These are phyloP conservation scores for Acomys russatus DNA, from an alignment of 2,797 vertebrate genomes.

Conservation along the genomic window DNA sequence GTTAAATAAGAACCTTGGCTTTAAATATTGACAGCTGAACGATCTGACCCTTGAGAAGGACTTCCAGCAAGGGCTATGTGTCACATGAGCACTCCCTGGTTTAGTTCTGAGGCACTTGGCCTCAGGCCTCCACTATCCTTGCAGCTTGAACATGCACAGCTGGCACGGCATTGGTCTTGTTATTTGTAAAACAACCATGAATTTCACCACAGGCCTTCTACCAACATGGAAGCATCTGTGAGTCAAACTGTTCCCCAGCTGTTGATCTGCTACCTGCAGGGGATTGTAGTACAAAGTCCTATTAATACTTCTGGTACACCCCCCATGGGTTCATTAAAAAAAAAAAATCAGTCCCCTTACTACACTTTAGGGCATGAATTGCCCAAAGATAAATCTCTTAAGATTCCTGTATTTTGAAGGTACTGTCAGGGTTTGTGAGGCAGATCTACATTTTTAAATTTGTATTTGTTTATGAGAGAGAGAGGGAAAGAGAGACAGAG, in stretches of 20 bases:
- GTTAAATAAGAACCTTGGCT: conserved; percentile 63
- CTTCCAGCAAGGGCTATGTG: conserved; percentile 52
- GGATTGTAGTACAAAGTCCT: conserved; percentile 74
- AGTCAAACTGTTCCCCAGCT: conserved; percentile 87
- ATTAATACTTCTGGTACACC: conserved; percentile 81
- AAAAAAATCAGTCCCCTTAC: conserved; percentile 64
- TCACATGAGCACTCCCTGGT: conserved; percentile 53
- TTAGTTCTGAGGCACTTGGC: conserved; percentile 81
- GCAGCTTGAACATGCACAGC: conserved; percentile 84
- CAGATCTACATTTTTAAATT: not conserved
- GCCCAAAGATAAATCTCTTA: not conserved
- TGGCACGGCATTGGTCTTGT: conserved; percentile 85
- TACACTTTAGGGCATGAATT: conserved; percentile 73
- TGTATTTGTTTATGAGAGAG: not conserved
- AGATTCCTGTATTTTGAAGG: conserved; percentile 58
- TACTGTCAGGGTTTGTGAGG: conserved; percentile 57
- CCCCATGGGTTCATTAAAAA: conserved; percentile 70
- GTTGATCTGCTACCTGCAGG: conserved; percentile 79
- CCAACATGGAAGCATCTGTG: conserved; percentile 84
- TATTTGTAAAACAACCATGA: conserved; percentile 86
- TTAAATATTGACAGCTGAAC: conserved; percentile 72
- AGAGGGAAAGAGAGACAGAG: too few relatives aligned
- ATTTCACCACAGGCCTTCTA: conserved; percentile 86
- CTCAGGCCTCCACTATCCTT: conserved; percentile 75
- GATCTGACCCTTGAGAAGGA: conserved; percentile 51